Evolutionary conservation across 2,113 vertebrate genomes (phyloP).

Genomic region (Aptenodytes forsteri): DNA sequence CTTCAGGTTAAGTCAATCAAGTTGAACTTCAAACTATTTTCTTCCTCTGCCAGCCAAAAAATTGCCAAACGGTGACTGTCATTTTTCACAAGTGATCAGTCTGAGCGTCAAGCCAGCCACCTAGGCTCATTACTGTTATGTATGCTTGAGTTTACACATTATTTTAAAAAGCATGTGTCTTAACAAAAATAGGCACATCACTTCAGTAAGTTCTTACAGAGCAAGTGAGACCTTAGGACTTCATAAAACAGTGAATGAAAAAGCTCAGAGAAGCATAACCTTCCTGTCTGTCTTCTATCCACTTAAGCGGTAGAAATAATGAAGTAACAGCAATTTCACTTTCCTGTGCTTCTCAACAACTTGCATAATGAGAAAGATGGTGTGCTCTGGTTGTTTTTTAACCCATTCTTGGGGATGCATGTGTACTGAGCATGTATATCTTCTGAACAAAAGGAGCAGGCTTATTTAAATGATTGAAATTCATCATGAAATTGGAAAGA

Average conservation of each 20-base stretch:
- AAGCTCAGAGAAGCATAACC: constrained; percentile 4
- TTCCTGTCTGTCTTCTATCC: background rate
- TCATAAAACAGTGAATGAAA: constrained; percentile 21
- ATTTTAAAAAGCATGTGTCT: background rate
- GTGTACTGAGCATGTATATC: background rate
- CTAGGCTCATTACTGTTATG: background rate
- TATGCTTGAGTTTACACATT: background rate
- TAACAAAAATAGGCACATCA: background rate
- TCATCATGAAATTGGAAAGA: background rate
- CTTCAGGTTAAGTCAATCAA: background rate
- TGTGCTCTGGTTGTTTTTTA: background rate
- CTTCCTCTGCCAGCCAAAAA: background rate
- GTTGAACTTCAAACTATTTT: background rate
- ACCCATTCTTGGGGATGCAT: background rate
- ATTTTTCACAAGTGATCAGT: constrained; percentile 4
- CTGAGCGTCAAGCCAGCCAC: background rate
- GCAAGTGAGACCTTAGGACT: background rate
- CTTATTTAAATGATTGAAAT: background rate
- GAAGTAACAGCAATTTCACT: background rate
- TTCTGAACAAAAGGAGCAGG: background rate
- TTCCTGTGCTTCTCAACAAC: background rate
- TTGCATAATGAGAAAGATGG: background rate
- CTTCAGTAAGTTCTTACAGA: background rate
- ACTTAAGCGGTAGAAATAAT: background rate
- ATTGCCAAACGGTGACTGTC: background rate